A percentile compares a stretch with the other conserved stretches of the same genome.
Evolutionary conservation across 2,888 invertebrate species (phyloP).

Genomic region (Erebia ligea): DNA sequence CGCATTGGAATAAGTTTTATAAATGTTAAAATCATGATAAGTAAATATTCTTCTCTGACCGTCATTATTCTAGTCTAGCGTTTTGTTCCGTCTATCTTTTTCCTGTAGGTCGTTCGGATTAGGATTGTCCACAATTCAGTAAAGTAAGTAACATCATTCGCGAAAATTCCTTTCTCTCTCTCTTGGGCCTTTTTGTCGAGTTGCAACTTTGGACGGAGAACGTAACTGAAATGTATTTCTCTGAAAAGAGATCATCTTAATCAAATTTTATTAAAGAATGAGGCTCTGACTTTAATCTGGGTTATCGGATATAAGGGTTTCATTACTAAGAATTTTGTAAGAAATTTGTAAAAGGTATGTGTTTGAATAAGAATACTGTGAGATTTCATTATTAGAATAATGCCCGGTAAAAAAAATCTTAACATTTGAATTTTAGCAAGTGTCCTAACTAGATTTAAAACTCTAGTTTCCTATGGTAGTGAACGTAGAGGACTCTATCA

Average conservation of each 20-base stretch:
- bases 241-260: conserved; percentile 8
- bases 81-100: background rate
- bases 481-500: too few relatives aligned
- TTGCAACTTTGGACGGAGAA: conserved; percentile 11
- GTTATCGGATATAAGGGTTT: background rate
- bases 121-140: conserved; percentile 27
- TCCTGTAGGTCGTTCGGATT: background rate
- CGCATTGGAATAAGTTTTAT: too few relatives aligned
- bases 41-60: too few relatives aligned
- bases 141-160: conserved; percentile 24
- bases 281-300: conserved; percentile 4
- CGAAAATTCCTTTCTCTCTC: conserved; percentile 6
- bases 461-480: too few relatives aligned
- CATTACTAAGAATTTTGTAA: background rate
- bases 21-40: too few relatives aligned
- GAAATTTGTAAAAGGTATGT: background rate
- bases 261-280: conserved; percentile 9
- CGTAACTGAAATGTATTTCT: conserved; percentile 18
- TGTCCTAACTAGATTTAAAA: too few relatives aligned
- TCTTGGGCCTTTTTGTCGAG: conserved; percentile 5
- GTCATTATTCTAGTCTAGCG: too few relatives aligned
- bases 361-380: too few relatives aligned
- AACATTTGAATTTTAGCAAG: too few relatives aligned
- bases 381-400: too few relatives aligned
- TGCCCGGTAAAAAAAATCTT: too few relatives aligned